Percentiles rank a stretch among this genome's conserved stretches.
Evolutionary conservation across 2,888 invertebrate species (phyloP).

Genomic region (Oscheius myriophilus): DNA sequence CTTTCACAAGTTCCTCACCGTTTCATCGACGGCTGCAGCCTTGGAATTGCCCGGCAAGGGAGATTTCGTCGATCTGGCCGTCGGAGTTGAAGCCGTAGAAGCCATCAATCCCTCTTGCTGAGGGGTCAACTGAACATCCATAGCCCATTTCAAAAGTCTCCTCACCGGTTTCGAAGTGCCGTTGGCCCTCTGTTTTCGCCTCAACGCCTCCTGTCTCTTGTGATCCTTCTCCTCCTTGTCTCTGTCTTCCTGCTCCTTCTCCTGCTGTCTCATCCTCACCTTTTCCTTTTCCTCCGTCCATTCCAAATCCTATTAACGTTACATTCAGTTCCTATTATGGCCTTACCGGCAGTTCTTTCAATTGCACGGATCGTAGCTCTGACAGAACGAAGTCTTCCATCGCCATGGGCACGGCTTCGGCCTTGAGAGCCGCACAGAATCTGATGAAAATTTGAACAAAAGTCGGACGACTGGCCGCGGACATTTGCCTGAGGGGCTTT

Average conservation of each 20-base stretch:
- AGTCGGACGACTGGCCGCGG: background rate
- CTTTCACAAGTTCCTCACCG: too few species aligned
- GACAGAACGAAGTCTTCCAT: too few species aligned
- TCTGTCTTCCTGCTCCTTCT: background rate
- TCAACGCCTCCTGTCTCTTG: background rate
- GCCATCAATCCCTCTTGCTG: too few species aligned
- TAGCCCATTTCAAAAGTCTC: too few species aligned
- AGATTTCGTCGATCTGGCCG: too few species aligned
- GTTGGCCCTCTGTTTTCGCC: background rate
- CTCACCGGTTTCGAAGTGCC: background rate
- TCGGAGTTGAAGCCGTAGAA: too few species aligned
- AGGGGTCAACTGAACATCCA: too few species aligned
- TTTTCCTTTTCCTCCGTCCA: conserved; percentile 8
- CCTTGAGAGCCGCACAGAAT: background rate
- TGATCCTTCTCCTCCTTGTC: background rate
- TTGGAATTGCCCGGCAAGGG: too few species aligned
- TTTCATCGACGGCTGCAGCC: too few species aligned
- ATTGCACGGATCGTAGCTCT: too few species aligned
- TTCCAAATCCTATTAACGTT: background rate
- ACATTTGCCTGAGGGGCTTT: background rate
- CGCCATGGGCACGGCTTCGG: background rate
- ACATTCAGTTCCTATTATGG: too few species aligned
- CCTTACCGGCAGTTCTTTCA: too few species aligned
- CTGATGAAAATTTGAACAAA: background rate
- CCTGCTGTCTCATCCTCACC: background rate